Evolutionary conservation across 2,888 invertebrate species (phyloP).

Genomic region (Torymus auratus): DNA sequence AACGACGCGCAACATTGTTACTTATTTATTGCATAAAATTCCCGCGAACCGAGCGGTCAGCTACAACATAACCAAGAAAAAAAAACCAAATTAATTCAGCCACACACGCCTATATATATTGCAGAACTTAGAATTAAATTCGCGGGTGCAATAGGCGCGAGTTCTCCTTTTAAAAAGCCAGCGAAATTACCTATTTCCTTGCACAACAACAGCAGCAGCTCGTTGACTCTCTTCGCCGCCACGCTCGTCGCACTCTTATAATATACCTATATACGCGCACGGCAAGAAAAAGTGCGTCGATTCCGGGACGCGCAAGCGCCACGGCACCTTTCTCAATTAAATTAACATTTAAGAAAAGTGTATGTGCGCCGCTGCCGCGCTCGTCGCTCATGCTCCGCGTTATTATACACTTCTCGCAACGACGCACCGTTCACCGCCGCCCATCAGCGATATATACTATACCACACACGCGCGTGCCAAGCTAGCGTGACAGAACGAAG

Average conservation of each 20-base stretch:
- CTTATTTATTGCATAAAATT: no score
- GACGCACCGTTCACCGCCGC: background rate
- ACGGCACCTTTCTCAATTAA: conserved; percentile 54
- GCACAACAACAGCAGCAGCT: conserved; percentile 1
- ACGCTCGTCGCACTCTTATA: conserved; percentile 9
- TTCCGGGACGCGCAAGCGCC: background rate
- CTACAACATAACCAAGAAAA: no score
- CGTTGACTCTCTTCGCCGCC: conserved; percentile 14
- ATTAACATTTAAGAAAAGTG: conserved; percentile 57
- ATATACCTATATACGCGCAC: conserved; percentile 3
- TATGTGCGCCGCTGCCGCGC: conserved; percentile 3
- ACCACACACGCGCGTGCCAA: conserved; percentile 11
- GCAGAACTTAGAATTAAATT: no score
- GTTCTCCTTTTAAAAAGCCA: no score
- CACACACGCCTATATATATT: no score
- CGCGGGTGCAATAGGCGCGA: no score
- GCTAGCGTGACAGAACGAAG: conserved; percentile 32
- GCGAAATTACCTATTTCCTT: conserved; percentile 44
- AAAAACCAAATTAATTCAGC: no score
- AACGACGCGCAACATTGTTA: no score
- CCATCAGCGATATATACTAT: conserved; percentile 12
- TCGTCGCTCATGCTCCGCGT: background rate
- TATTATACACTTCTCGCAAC: background rate
- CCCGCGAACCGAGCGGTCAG: no score
- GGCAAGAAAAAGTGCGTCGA: conserved; percentile 1